Base-by-base conservation (phyloP, 2,888 invertebrate genomes). In the Acronicta alni region DNA sequence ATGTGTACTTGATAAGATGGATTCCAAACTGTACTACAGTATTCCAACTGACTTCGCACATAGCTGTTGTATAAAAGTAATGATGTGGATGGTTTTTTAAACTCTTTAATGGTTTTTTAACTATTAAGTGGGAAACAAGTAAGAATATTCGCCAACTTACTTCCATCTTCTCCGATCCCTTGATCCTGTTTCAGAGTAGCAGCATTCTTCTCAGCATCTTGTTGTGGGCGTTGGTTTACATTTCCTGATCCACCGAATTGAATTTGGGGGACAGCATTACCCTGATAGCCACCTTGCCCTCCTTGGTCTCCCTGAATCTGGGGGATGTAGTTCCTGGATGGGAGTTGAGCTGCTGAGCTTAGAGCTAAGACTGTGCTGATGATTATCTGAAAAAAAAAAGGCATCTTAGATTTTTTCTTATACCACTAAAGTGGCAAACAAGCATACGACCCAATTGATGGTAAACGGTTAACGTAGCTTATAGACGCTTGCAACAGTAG, bases 141-240 rank as follows among this genome's bases (percentile, higher is more conserved):
- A 23, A 23, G 7, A 23, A 7, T 7, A 6, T 4, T 14, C 2
- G 3, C 3, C 5, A 7, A 72, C 81, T 82, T 65, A 82, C 86
- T 83, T 64, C 92, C 91, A 66, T 84, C 83, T 57, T 91, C 91
- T 45, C 75, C 82, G 18, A 87, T 79, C 32, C 74, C 87, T 45
- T 89, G 90, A 5, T 88, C 88, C 45, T 85, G 86, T 63, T 86
- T 89, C 53, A 93, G 37, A 17, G 89, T 83, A 18, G 74, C 85
- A 15, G 92, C 88, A 55, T 87, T 87, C 59, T 85, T 89, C 54
- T 93, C 92, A 7, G 61, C 67, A 3, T 81, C 79, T 57, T 91
- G 90, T 60, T 92, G 92, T 0, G 88, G 77, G 12, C 90, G 78
- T 43, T 70, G 78, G 47, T 86, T 89, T 0, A 83, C 87, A 35